Conservation (phyloP, 2,888 invertebrate genomes). For the Eupithecia subumbrata region DNA sequence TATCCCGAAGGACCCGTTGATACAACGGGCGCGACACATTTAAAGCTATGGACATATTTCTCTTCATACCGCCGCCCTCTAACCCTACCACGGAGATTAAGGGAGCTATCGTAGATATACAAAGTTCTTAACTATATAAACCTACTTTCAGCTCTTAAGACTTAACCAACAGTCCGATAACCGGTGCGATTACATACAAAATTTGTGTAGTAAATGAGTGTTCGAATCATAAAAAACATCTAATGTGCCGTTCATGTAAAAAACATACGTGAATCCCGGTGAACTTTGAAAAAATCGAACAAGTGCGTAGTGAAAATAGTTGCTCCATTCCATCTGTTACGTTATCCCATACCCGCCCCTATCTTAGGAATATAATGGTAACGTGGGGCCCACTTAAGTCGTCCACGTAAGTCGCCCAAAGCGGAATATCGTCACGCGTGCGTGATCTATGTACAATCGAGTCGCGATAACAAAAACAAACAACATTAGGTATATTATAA, state of each 20-base stretch:
- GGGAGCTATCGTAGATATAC: slow-evolving; percentile 78
- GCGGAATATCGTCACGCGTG: slow-evolving; percentile 59
- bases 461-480: slow-evolving; percentile 80
- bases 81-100: slow-evolving; percentile 80
- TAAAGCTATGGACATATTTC: slow-evolving; percentile 84
- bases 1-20: slow-evolving; percentile 78
- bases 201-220: slow-evolving; percentile 78
- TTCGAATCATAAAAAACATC: slow-evolving; percentile 71
- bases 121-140: slow-evolving; percentile 75
- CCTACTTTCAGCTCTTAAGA: slow-evolving; percentile 77
- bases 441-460: slow-evolving; percentile 76
- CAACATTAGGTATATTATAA: slow-evolving; percentile 64
- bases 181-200: slow-evolving; percentile 80
- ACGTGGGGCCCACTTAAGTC: slow-evolving; percentile 10
- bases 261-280: slow-evolving; percentile 71
- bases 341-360: slow-evolving; percentile 54
- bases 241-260: slow-evolving; percentile 72
- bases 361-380: slow-evolving; percentile 45
- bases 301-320: slow-evolving; percentile 77
- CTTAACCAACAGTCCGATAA: slow-evolving; percentile 72
- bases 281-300: slow-evolving; percentile 71
- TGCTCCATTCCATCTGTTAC: slow-evolving; percentile 66
- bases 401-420: slow-evolving; percentile 44
- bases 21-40: slow-evolving; percentile 81
- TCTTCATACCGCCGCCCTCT: slow-evolving; percentile 68